Evolutionary conservation across 2,888 invertebrate species (phyloP).

Genomic region (Nudaria mundana): DNA sequence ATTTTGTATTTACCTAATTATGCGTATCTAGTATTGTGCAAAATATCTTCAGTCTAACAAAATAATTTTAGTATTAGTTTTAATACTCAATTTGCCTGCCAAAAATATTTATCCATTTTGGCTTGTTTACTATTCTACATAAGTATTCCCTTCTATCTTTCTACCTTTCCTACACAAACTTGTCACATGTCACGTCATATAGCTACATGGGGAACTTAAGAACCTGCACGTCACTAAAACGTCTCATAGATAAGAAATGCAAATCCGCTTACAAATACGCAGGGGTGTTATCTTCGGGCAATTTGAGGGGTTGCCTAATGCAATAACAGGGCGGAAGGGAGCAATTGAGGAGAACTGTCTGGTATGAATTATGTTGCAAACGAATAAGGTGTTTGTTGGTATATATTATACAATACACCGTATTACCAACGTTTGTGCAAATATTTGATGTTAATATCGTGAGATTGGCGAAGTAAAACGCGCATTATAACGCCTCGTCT

Average conservation of each 20-base stretch:
- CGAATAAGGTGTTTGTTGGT: constrained; percentile 15
- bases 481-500: too few species aligned
- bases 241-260: constrained; percentile 48
- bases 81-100: too few species aligned
- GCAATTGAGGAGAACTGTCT: constrained; percentile 39
- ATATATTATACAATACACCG: constrained; percentile 5
- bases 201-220: constrained; percentile 15
- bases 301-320: constrained; percentile 50
- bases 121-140: too few species aligned
- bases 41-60: too few species aligned
- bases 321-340: constrained; percentile 51
- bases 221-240: constrained; percentile 37
- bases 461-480: neutral
- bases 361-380: constrained; percentile 37
- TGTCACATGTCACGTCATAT: neutral
- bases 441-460: neutral
- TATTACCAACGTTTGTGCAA: neutral
- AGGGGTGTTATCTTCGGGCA: constrained; percentile 47
- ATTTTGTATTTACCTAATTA: too few species aligned
- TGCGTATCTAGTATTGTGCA: too few species aligned
- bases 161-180: neutral
- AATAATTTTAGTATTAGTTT: too few species aligned
- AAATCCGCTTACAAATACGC: constrained; percentile 49
- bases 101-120: neutral
- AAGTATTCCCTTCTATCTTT: too few species aligned